Percentiles rank a stretch among this genome's conserved stretches.
phyloP scores from a whole-genome alignment of 2,888 invertebrate species.

The Incurvaria masculella region DNA sequence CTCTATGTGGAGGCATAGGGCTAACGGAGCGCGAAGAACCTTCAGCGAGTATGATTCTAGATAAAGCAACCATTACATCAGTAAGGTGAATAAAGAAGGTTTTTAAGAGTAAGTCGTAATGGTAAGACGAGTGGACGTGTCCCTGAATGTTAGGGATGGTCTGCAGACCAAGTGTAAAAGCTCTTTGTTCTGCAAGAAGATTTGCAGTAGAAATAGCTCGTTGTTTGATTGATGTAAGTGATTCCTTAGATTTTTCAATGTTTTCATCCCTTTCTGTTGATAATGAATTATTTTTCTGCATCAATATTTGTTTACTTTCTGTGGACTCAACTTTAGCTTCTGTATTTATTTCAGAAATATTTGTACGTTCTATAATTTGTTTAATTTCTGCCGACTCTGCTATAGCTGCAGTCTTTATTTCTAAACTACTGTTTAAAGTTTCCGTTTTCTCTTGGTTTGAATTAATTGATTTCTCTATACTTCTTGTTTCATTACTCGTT shows the following conservation, averaged over 20 bases:
- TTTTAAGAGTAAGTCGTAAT: conserved; percentile 36
- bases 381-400: no score
- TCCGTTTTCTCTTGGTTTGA: no score
- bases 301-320: background rate
- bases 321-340: background rate
- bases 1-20: conserved; percentile 3
- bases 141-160: conserved; percentile 40
- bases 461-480: no score
- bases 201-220: conserved; percentile 17
- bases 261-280: conserved; percentile 5
- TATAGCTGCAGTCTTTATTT: conserved; percentile 19
- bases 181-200: conserved; percentile 28
- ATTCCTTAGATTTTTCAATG: background rate
- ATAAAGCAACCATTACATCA: conserved; percentile 46
- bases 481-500: no score
- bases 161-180: conserved; percentile 34
- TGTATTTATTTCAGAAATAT: no score
- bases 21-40: conserved; percentile 1
- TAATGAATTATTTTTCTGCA: background rate
- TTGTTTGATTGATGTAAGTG: conserved; percentile 11
- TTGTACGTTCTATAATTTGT: no score
- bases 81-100: conserved; percentile 47
- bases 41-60: conserved; percentile 32
- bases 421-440: conserved; percentile 24
- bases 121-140: conserved; percentile 29